phyloP scores from a whole-genome alignment of 2,888 invertebrate species.

The Drosophila neotestacea region DNA sequence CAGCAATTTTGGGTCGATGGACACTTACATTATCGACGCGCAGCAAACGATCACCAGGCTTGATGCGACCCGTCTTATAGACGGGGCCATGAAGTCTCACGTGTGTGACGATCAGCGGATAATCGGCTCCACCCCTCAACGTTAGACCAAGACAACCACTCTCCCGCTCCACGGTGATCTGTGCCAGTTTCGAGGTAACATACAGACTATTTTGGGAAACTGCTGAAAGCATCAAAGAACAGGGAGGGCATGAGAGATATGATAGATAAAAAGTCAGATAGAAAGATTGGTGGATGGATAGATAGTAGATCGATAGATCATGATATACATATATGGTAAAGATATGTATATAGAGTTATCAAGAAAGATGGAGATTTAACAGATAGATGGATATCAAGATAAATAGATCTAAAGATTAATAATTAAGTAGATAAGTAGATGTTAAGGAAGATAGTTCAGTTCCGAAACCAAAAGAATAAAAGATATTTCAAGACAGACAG shows the following conservation, averaged over 20 bases:
- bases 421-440: not conserved
- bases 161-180: slow-evolving; percentile 92
- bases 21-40: slow-evolving; percentile 92
- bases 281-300: not conserved
- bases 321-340: not conserved
- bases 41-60: slow-evolving; percentile 94
- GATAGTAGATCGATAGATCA: not conserved
- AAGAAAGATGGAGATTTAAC: not conserved
- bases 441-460: not conserved
- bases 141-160: slow-evolving; percentile 95
- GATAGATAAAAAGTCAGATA: not conserved
- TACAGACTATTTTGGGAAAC: slow-evolving; percentile 91
- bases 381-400: not conserved
- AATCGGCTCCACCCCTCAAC: slow-evolving; percentile 91
- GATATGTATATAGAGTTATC: not conserved
- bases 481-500: not conserved
- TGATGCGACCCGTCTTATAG: slow-evolving; percentile 94
- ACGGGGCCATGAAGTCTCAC: slow-evolving; percentile 95
- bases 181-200: slow-evolving; percentile 91
- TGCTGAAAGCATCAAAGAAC: slow-evolving; percentile 63
- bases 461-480: not conserved
- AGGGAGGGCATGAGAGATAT: slow-evolving; percentile 2
- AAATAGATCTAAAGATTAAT: not conserved
- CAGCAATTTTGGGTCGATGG: not conserved
- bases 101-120: slow-evolving; percentile 95